These are phyloP conservation scores for Drosophila trapezifrons DNA, from an alignment of 1,140 invertebrate species.

Conservation along the genomic window DNA sequence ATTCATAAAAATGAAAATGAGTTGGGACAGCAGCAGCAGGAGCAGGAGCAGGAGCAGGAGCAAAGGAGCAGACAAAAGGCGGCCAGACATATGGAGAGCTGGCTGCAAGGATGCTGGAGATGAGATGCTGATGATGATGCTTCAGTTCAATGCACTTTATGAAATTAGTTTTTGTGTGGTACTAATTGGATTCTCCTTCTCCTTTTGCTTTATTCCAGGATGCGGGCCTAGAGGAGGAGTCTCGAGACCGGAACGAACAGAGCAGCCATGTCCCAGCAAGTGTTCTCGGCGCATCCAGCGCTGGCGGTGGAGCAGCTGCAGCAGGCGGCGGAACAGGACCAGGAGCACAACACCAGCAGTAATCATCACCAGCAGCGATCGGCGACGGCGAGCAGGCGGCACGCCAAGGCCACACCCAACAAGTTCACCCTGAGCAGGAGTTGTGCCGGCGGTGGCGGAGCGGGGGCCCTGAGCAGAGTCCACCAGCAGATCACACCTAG, in stretches of 20 bases:
- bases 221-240: slow-evolving; percentile 45
- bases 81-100: slow-evolving; percentile 50
- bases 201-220: slow-evolving; percentile 55
- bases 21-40: slow-evolving; percentile 54
- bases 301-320: slow-evolving; percentile 77
- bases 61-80: slow-evolving; percentile 65
- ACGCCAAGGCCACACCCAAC: slow-evolving; percentile 67
- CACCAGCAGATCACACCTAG: slow-evolving; percentile 25
- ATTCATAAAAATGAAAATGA: slow-evolving; percentile 82
- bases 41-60: slow-evolving; percentile 33
- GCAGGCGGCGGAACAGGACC: slow-evolving; percentile 59
- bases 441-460: slow-evolving; percentile 47
- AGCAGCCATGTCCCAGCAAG: slow-evolving; percentile 66
- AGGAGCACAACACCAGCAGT: slow-evolving; percentile 32
- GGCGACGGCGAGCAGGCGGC: slow-evolving; percentile 52
- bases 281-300: slow-evolving; percentile 81
- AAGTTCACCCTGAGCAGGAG: slow-evolving; percentile 66
- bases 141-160: slow-evolving; percentile 72
- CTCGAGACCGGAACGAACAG: slow-evolving; percentile 3
- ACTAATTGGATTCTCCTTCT: slow-evolving; percentile 70
- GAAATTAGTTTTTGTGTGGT: slow-evolving; percentile 68
- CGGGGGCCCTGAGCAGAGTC: slow-evolving; percentile 15
- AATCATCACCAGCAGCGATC: slow-evolving; percentile 39
- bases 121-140: slow-evolving; percentile 4
- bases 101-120: slow-evolving; percentile 64